Conservation (phyloP, 2,888 invertebrate genomes). For the Drosophila cognata region DNA sequence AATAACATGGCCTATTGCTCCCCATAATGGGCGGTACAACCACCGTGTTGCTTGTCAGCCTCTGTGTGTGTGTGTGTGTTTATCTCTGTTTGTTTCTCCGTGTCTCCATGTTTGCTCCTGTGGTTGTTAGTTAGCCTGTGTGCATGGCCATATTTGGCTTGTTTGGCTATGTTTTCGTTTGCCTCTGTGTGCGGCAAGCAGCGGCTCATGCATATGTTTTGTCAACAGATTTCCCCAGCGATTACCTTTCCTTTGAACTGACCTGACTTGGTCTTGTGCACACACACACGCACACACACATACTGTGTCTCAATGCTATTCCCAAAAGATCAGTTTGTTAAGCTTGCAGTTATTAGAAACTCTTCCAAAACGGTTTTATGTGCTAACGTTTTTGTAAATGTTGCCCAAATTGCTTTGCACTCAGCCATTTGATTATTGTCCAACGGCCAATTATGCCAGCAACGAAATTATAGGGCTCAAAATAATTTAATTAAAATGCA, state of each 20-base stretch:
- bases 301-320: constrained; percentile 30
- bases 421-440: constrained; percentile 20
- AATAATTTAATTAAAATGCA: constrained; percentile 62
- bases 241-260: constrained; percentile 64
- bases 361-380: constrained; percentile 55
- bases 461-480: not conserved
- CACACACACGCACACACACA: not conserved
- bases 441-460: constrained; percentile 34
- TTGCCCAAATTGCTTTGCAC: constrained; percentile 26
- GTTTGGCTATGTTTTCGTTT: constrained; percentile 68
- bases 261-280: constrained; percentile 11
- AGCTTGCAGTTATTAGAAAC: constrained; percentile 44
- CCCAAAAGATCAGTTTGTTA: constrained; percentile 67
- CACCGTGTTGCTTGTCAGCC: constrained; percentile 51
- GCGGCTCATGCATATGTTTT: constrained; percentile 60
- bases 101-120: constrained; percentile 62
- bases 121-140: constrained; percentile 68
- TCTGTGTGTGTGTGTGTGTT: constrained; percentile 9
- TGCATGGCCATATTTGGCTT: constrained; percentile 44
- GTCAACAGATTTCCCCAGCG: constrained; percentile 73
- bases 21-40: constrained; percentile 63
- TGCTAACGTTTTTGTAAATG: constrained; percentile 27
- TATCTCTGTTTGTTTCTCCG: constrained; percentile 13
- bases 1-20: constrained; percentile 79
- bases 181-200: constrained; percentile 27